These are phyloP conservation scores for Euclidia mi DNA, from an alignment of 2,888 invertebrate species.

Conservation along the genomic window DNA sequence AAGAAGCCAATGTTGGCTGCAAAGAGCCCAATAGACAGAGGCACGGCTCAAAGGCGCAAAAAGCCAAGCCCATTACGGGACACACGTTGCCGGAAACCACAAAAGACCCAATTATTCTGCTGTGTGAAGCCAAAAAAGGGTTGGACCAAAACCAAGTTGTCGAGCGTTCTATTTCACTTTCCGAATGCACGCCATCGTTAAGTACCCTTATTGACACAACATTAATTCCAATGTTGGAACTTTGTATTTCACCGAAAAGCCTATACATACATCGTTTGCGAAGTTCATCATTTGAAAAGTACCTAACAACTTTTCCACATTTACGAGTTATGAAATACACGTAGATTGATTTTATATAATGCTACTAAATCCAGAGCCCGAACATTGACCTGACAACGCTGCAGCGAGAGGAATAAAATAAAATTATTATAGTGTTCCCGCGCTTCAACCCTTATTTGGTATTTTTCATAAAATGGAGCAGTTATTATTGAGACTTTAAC, in stretches of 20 bases:
- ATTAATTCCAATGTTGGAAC: constrained; percentile 2
- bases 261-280: neutral
- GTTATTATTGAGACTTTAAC: constrained; percentile 53
- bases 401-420: neutral
- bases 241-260: neutral
- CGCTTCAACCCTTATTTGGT: neutral
- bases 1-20: constrained; percentile 60
- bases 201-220: constrained; percentile 32
- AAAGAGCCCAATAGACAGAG: constrained; percentile 71
- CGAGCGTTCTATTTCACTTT: constrained; percentile 72
- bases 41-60: constrained; percentile 75
- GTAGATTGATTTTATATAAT: neutral
- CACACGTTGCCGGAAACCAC: constrained; percentile 81
- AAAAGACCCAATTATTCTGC: constrained; percentile 85
- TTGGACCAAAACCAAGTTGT: constrained; percentile 75
- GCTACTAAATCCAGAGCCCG: neutral
- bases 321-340: neutral
- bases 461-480: constrained; percentile 24
- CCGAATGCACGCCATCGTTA: constrained; percentile 54
- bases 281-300: neutral
- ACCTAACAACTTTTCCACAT: neutral
- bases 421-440: constrained; percentile 9
- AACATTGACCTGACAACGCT: neutral
- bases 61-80: constrained; percentile 77
- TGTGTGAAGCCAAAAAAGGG: constrained; percentile 82